Evolutionary conservation across 1,140 invertebrate species (phyloP).

Genomic region (Cylas formicarius): DNA sequence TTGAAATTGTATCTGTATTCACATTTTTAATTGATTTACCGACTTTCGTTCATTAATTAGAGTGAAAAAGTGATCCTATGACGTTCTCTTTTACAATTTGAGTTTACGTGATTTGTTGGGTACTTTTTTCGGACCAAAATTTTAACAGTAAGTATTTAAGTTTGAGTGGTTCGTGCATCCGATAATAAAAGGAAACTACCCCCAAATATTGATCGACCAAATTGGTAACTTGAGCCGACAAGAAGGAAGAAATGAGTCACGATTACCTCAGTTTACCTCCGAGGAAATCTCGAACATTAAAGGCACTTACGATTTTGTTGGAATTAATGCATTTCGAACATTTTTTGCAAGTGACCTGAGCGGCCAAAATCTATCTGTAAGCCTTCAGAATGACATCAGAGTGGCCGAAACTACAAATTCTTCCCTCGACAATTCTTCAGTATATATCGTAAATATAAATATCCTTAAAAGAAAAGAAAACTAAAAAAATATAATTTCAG

Average conservation of each 20-base stretch:
- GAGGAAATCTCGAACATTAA: not conserved
- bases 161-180: not conserved
- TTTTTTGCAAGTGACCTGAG: not conserved
- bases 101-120: no score
- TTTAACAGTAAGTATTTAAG: no score
- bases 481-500: no score
- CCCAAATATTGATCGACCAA: not conserved
- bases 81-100: no score
- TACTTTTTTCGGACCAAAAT: no score
- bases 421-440: not conserved
- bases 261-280: not conserved
- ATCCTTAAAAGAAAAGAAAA: no score
- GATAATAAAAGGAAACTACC: not conserved
- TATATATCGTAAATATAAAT: not conserved
- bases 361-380: not conserved
- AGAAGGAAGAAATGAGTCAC: not conserved
- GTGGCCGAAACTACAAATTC: not conserved
- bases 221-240: not conserved
- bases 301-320: not conserved
- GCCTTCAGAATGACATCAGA: not conserved
- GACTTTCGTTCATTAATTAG: no score
- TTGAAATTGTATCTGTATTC: no score
- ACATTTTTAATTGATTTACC: no score
- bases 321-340: not conserved
- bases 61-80: no score